A percentile compares a stretch with the other conserved stretches of the same genome.
phyloP scores from a whole-genome alignment of 2,797 vertebrate species.

The Dendrocincla fuliginosa region DNA sequence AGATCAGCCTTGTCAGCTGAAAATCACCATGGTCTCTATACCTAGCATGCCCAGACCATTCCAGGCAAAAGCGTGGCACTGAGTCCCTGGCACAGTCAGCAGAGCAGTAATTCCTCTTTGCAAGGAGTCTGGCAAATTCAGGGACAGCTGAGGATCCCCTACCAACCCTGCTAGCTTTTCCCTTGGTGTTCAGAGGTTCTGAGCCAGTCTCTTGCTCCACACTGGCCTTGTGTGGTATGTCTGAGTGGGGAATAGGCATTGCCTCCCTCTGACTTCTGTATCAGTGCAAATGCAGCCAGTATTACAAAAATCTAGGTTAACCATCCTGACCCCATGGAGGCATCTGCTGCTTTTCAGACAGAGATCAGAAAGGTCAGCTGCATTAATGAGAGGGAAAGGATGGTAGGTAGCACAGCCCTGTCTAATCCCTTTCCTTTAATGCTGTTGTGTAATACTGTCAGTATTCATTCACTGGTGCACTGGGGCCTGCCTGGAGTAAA shows the following conservation, averaged over 20 bases:
- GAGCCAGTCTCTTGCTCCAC: neutral
- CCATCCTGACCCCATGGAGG: neutral
- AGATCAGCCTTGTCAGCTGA: neutral
- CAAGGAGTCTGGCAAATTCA: neutral
- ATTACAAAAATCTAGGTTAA: conserved; percentile 5
- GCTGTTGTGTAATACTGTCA: conserved; percentile 57
- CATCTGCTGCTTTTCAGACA: conserved; percentile 27
- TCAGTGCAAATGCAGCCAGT: neutral
- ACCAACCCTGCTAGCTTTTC: neutral
- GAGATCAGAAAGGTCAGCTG: conserved; percentile 17
- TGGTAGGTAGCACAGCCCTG: neutral
- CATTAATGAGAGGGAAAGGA: neutral
- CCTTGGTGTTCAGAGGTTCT: neutral
- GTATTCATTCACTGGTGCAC: conserved; percentile 26
- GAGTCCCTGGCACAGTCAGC: neutral
- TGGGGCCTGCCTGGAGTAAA: neutral
- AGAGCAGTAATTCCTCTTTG: neutral
- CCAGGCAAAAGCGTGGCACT: neutral
- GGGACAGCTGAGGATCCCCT: neutral
- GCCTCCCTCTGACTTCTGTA: neutral
- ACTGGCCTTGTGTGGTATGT: neutral
- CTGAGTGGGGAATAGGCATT: neutral
- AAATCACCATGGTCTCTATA: neutral
- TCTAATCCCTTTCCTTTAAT: conserved; percentile 53
- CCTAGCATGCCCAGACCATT: neutral